Percentiles rank a stretch among this genome's conserved stretches.
Conservation (phyloP, 2,888 invertebrate species). For the Cheilosia impressa region DNA sequence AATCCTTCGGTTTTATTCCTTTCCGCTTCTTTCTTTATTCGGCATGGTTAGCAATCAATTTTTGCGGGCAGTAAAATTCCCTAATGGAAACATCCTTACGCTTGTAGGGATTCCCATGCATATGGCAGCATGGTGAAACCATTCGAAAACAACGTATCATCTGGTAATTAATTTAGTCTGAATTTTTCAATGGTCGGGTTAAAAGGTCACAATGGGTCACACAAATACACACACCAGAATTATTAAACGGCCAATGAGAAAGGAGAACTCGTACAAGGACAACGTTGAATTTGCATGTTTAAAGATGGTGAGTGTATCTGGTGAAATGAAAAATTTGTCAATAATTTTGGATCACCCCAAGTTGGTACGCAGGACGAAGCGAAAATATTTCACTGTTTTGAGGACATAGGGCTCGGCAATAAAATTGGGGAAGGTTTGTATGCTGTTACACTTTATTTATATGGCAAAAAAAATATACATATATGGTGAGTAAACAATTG, state of each 20-base stretch:
- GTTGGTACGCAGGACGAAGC: no score
- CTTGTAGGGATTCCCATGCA: slow-evolving; percentile 19
- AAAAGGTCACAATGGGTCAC: neutral
- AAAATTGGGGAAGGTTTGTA: neutral
- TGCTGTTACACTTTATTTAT: neutral
- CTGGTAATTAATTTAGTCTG: slow-evolving; percentile 25
- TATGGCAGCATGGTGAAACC: slow-evolving; percentile 13
- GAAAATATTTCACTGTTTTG: no score
- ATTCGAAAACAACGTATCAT: slow-evolving; percentile 2
- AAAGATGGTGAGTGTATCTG: no score
- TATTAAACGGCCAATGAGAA: neutral
- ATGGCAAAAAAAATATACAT: neutral
- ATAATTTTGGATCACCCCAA: no score
- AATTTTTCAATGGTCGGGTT: slow-evolving; percentile 16
- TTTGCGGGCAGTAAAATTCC: slow-evolving; percentile 11
- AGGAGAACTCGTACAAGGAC: no score
- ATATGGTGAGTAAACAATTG: slow-evolving; percentile 2
- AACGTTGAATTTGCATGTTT: no score
- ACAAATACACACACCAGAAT: neutral
- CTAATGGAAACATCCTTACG: slow-evolving; percentile 9
- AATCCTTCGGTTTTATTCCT: neutral
- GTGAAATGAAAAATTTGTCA: no score
- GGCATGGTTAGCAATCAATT: neutral
- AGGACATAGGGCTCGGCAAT: neutral
- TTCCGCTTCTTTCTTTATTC: neutral